Evolutionary conservation across 2,888 invertebrate genomes (phyloP).

Genomic region (Thera britannica): DNA sequence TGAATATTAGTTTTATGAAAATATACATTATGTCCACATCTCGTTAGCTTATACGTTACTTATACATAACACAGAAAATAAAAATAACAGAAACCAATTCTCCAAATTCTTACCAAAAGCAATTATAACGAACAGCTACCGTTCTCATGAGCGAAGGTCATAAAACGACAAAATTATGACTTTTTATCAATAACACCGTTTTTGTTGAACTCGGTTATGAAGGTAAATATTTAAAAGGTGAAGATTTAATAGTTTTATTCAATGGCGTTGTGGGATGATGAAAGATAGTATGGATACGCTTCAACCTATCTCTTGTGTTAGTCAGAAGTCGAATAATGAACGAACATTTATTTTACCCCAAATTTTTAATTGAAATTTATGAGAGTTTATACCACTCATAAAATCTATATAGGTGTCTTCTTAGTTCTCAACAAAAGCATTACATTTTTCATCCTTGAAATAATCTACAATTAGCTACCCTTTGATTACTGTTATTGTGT

Average conservation of each 20-base stretch:
- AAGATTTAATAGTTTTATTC: conserved; percentile 40
- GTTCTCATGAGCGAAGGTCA: conserved; percentile 52
- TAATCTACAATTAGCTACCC: no score
- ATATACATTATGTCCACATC: neutral
- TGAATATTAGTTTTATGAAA: no score
- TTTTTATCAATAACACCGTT: conserved; percentile 53
- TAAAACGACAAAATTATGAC: conserved; percentile 64
- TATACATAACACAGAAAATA: conserved; percentile 20
- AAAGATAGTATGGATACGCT: conserved; percentile 46
- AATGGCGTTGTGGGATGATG: conserved; percentile 19
- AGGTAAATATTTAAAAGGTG: conserved; percentile 41
- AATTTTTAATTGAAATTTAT: no score
- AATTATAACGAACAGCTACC: conserved; percentile 53
- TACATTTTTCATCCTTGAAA: no score
- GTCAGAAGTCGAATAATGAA: neutral
- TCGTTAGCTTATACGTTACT: conserved; percentile 2
- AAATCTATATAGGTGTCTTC: no score
- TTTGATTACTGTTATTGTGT: no score
- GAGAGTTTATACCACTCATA: no score
- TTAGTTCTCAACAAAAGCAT: no score
- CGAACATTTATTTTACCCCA: no score
- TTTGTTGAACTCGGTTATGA: conserved; percentile 49
- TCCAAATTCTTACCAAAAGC: conserved; percentile 40
- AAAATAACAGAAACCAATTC: conserved; percentile 21
- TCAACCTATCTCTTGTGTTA: neutral